Evolutionary conservation across 2,113 vertebrate genomes (phyloP).

Genomic region (Struthio camelus): DNA sequence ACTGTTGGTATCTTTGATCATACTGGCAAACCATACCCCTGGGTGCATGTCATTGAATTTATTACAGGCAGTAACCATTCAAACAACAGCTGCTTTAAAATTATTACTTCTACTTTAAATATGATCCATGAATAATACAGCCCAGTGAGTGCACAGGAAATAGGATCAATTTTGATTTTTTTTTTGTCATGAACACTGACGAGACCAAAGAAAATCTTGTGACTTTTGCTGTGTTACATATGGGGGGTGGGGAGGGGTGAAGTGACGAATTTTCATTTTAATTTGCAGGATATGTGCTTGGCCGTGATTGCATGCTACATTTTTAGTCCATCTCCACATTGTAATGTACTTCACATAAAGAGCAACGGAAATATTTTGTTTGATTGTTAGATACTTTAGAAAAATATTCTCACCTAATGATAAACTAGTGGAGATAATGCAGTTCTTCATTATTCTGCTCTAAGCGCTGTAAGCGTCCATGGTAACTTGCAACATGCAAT

Average conservation of each 20-base stretch:
- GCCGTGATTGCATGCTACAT: not conserved
- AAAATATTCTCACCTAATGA: not conserved
- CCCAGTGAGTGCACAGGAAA: not conserved
- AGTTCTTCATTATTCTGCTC: not conserved
- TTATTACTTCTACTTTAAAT: conserved; percentile 31
- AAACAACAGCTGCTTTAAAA: not conserved
- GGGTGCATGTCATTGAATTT: not conserved
- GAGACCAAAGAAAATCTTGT: not conserved
- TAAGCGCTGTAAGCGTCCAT: not conserved
- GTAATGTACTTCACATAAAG: not conserved
- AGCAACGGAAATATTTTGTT: not conserved
- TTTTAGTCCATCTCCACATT: not conserved
- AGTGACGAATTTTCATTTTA: not conserved
- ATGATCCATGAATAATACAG: not conserved
- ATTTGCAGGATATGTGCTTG: not conserved
- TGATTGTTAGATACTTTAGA: not conserved
- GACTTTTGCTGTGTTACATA: not conserved
- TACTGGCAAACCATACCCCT: not conserved
- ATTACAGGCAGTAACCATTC: not conserved
- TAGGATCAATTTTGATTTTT: not conserved
- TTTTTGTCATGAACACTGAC: not conserved
- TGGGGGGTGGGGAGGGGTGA: rapidly evolving
- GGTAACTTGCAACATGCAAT: not conserved
- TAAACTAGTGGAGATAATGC: not conserved
- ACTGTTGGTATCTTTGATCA: not conserved